Percentiles rank a stretch among this genome's conserved stretches.
Evolutionary conservation across 2,888 invertebrate species (phyloP).

Genomic region (Lordiphosa andalusiaca): DNA sequence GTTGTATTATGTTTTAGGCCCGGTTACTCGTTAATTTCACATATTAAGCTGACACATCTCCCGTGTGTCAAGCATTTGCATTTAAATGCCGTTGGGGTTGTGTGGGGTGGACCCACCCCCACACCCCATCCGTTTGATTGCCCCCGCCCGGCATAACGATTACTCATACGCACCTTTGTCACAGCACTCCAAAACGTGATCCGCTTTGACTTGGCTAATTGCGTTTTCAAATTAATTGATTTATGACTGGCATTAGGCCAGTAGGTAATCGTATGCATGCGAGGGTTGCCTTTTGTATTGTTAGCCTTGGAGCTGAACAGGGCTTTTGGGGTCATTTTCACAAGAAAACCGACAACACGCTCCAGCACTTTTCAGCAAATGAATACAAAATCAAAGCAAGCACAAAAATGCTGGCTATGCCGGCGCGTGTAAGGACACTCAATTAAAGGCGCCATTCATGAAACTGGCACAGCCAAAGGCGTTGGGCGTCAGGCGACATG

Average conservation of each 20-base stretch:
- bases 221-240: conserved; percentile 68
- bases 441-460: conserved; percentile 65
- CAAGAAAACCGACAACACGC: neutral
- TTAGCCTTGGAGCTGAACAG: conserved; percentile 5
- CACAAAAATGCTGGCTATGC: conserved; percentile 34
- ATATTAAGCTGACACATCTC: conserved; percentile 34
- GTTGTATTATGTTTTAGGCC: conserved; percentile 26
- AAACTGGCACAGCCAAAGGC: conserved; percentile 36
- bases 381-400: conserved; percentile 61
- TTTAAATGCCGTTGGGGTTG: conserved; percentile 35
- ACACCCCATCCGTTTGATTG: conserved; percentile 60
- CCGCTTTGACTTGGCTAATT: conserved; percentile 47
- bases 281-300: no score
- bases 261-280: conserved; percentile 6
- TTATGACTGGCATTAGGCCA: conserved; percentile 50
- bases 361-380: conserved; percentile 13
- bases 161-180: conserved; percentile 54
- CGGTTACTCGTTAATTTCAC: conserved; percentile 28
- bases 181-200: conserved; percentile 9
- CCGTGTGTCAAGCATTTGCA: conserved; percentile 15
- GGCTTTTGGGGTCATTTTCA: conserved; percentile 5
- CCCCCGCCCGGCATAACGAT: conserved; percentile 42
- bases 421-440: conserved; percentile 37
- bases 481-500: neutral
- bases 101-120: no score